These are phyloP conservation scores for Eristalis arbustorum DNA, from an alignment of 2,888 invertebrate genomes.

Conservation along the genomic window DNA sequence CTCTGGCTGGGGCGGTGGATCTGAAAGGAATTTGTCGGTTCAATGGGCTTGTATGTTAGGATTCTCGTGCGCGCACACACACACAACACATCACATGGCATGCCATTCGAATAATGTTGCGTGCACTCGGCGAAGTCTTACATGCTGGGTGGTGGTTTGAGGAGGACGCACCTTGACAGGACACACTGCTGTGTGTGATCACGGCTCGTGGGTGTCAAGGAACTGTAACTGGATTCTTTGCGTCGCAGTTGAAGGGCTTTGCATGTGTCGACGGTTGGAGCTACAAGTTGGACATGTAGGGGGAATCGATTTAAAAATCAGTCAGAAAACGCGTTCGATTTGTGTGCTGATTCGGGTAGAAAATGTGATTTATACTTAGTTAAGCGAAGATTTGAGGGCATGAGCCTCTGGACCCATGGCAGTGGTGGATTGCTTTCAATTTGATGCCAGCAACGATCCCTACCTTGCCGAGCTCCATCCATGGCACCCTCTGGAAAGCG, in stretches of 20 bases:
- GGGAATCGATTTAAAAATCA: background rate
- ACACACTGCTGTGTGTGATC: background rate
- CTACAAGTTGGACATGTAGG: background rate
- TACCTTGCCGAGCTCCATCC: no score
- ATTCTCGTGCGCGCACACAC: background rate
- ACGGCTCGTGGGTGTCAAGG: background rate
- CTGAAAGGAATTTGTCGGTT: slow-evolving; percentile 22
- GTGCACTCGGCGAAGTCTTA: background rate
- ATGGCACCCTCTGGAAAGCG: no score
- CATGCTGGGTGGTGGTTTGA: background rate
- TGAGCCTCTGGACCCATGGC: no score
- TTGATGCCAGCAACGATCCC: no score
- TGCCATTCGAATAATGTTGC: background rate
- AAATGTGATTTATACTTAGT: no score
- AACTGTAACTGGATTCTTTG: background rate
- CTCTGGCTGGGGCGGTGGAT: background rate
- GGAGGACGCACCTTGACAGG: background rate
- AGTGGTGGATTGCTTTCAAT: no score
- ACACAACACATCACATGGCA: no score
- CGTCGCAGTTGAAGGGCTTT: background rate
- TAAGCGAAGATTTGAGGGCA: no score
- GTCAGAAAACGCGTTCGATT: background rate
- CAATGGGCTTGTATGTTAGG: background rate
- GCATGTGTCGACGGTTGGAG: background rate
- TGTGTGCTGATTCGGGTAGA: no score